Evolutionary conservation across 1,140 invertebrate genomes (phyloP), one percentile per base, ranked within the genome.

Genomic region (Tetramorium parvispinum): DNA sequence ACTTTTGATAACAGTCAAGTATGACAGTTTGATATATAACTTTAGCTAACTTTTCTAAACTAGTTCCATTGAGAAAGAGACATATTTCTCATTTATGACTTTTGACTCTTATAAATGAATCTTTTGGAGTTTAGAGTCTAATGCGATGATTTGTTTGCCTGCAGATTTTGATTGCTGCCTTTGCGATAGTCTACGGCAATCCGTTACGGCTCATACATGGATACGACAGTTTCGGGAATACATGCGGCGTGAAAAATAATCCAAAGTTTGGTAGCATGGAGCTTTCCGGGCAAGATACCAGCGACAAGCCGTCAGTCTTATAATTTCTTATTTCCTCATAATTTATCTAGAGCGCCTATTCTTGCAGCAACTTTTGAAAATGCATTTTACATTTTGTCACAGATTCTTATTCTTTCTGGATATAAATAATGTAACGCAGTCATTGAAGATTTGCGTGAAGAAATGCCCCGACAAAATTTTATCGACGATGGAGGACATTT

Each of bases 151-250:
- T 63, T 77, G 13, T 40, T 89, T 91, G 78, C 86, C 94, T 95
- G 37, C 91, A 98, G 97, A 97, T 98, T 90, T 96, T 98, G 86
- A 97, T 99, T 86, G 98, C 98, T 16, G 97, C 97, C 8, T 98
- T 98, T 95, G 97, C 98, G 2, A 97, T 98, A 93, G 97, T 98
- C 10, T 98, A 98, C 95, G 98, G 98, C 0, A 98, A 98, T 95
- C 98, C 98, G 4, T 94, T 97, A 88, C 96, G 98, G 86, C 96
- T 99, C 7, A 97, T 98, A 83, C 98, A 98, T 96, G 98, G 98
- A 63, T 98, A 98, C 95, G 98, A 99, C 94, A 98, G 98, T 88
- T 99, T 98, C 96, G 98, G 98, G n/a, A 99, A 99, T 94, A 98
- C 98, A 46, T 99, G 98, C 95, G 98, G 98, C 32, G 97, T 97